These are phyloP conservation scores for Oncorhynchus kisutch DNA, from an alignment of 2,113 vertebrate species.

Conservation along the genomic window DNA sequence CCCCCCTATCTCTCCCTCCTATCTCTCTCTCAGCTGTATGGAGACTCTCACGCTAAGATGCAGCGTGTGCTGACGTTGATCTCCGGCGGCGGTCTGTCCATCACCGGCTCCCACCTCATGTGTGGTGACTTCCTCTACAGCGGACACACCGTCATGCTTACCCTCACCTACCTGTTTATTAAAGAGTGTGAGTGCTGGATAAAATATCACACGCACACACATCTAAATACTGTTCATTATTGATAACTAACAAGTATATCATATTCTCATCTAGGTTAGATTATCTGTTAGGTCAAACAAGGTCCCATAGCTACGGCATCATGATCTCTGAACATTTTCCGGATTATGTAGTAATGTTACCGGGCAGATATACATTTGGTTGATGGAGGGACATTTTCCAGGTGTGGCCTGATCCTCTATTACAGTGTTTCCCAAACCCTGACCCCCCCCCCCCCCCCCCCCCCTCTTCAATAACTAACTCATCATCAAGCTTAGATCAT, in stretches of 20 bases:
- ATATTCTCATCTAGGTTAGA: not conserved
- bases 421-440: too few species aligned
- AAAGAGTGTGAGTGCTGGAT: slow-evolving; percentile 89
- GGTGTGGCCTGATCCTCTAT: not conserved
- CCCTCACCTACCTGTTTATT: slow-evolving; percentile 94
- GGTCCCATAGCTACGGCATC: not conserved
- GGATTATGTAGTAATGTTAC: not conserved
- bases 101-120: slow-evolving; percentile 91
- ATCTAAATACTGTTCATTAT: not conserved
- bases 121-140: slow-evolving; percentile 98
- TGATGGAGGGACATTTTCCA: slow-evolving; percentile 3
- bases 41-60: slow-evolving; percentile 90
- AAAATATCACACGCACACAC: not conserved
- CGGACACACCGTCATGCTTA: slow-evolving; percentile 93
- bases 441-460: not conserved
- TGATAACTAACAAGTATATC: not conserved
- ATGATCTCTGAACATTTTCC: not conserved
- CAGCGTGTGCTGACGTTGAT: slow-evolving; percentile 89
- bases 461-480: too few species aligned
- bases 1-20: not conserved
- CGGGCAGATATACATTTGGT: not conserved
- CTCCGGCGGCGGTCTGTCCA: slow-evolving; percentile 91
- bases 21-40: slow-evolving; percentile 79
- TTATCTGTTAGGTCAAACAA: not conserved
- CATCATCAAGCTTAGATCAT: too few species aligned